Base-by-base conservation (phyloP, 2,888 invertebrate species). In the Lucinisca nassula region DNA sequence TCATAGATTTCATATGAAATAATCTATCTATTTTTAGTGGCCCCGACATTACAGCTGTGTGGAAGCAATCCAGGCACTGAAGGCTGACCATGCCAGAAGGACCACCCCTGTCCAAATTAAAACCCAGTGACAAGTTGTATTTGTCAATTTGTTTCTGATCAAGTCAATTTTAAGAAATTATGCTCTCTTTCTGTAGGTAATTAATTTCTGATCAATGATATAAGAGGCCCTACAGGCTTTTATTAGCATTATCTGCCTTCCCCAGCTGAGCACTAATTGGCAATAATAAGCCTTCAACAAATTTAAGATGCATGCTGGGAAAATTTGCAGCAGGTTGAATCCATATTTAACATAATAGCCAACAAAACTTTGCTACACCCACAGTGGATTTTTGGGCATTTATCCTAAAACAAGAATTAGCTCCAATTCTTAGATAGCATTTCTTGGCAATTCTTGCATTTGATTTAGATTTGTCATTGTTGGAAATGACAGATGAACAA, bases 261-360 rank as follows among this genome's bases (percentile, higher is more conserved):
- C 86, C 82, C 84, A 79, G 55, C 72, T 79, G 89, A 12, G 76
- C 78, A 70, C 58, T 87, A 89, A 89, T 89, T 89, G 89, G 87
- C 89, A 89, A 82, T 84, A 86, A 89, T 75, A 82, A 84, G 84
- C 78, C 79, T 58, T 75, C 55, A 35, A 35, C 67, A 67, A 35
- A n/a, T 35, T 35, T 30, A 67, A 24, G 30, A 32, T 70, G 82
- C 45, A 77, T 49, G 21, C 51, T 49, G 51, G 21, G 40, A 61
- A 37, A 27, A 27, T 74, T 27, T 61, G 55, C 51, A 32, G 32
- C 12, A 51, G 35, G 35, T 76, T 49, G 55, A 32, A 30, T 21
- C 32, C 76, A 55, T 27, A n/a, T 17, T 76, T 49, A 21, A 55
- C 27, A 49, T 49, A 21, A 51, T 76, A 40, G 6, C 8, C 40